Base-by-base conservation (phyloP, 2,113 vertebrate species). In the Brachypteracias leptosomus region DNA sequence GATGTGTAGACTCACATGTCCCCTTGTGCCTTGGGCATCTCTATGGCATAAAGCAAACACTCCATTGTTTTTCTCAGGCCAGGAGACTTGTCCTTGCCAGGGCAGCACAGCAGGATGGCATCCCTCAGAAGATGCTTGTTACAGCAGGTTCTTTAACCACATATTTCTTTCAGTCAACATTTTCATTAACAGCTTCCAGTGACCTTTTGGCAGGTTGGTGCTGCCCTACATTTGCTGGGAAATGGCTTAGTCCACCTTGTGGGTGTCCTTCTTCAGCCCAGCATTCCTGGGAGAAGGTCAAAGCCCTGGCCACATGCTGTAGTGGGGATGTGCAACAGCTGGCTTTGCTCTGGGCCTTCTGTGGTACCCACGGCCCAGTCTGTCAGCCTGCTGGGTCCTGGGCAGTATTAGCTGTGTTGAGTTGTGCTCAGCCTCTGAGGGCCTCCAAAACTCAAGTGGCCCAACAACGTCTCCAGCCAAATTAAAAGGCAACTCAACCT, bases 221-320 rank as follows among this genome's bases (percentile, higher is more conserved):
- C 58, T 87, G 35, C n/a, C 84, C 35, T 54, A 4, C 19, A 26
- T 65, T 57, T 4, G 0, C 4, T 75, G 35, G 13, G 58, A 63
- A 71, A 35, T 2, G 12, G 15, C 55, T 88, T 46, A 35, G 36
- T 58, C 10, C 33, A 47, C 13, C 9, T 26, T 47, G 18, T 25
- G 36, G n/a, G 35, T 35, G 36, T 49, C 6, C 15, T 63, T 18
- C 40, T 44, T 9, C 33, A 57, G 47, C 42, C 33, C 29, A 38
- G 15, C 26, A 61, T 49, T n/a, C 49, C 6, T 24, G n/a, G 38
- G 7, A 75, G 31, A 16, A 71, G 26, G n/a, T 9, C 1, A 1
- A 40, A 58, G 9, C 33, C 14, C 14, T 1, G 24, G 8, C 13
- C 33, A 18, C 0, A 0, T 2, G 10, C 19, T 55, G 49, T 31